Percentiles rank a stretch among this genome's conserved stretches.
Conservation (phyloP, 2,113 vertebrate genomes). For the Epinephelus cyanopodus region DNA sequence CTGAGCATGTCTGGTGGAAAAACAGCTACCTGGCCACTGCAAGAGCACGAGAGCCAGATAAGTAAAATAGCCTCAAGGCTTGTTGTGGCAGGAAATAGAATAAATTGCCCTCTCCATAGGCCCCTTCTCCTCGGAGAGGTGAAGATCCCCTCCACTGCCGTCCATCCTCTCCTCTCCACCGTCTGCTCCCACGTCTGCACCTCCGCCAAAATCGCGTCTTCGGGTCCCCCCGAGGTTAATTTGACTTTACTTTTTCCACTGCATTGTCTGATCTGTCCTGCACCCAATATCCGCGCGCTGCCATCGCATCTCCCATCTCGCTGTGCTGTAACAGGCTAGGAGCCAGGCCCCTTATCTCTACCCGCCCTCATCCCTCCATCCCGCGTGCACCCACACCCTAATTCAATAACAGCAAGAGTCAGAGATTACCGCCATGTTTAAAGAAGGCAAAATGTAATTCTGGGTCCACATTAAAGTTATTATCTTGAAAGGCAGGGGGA, state of each 20-base stretch:
- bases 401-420: conserved; percentile 84
- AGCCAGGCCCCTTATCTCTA: conserved; percentile 68
- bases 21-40: conserved; percentile 40
- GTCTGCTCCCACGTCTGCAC: conserved; percentile 45
- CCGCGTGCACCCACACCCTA: conserved; percentile 68
- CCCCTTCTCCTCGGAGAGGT: conserved; percentile 51
- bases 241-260: conserved; percentile 79
- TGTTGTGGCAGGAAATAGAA: conserved; percentile 59
- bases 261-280: conserved; percentile 79
- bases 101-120: conserved; percentile 39
- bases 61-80: conserved; percentile 65
- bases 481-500: conserved; percentile 80
- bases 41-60: conserved; percentile 56
- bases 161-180: conserved; percentile 47
- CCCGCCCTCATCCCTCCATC: conserved; percentile 53
- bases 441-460: conserved; percentile 86
- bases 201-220: conserved; percentile 59
- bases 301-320: conserved; percentile 55
- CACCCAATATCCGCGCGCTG: conserved; percentile 72
- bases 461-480: conserved; percentile 86
- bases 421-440: conserved; percentile 86
- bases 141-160: conserved; percentile 51
- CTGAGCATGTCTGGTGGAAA: conserved; percentile 46
- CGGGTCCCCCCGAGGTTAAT: conserved; percentile 81
- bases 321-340: conserved; percentile 42